Percentiles rank a stretch among this genome's conserved stretches.
Conservation (phyloP, 1,140 invertebrate species). For the Coelopa frigida region DNA sequence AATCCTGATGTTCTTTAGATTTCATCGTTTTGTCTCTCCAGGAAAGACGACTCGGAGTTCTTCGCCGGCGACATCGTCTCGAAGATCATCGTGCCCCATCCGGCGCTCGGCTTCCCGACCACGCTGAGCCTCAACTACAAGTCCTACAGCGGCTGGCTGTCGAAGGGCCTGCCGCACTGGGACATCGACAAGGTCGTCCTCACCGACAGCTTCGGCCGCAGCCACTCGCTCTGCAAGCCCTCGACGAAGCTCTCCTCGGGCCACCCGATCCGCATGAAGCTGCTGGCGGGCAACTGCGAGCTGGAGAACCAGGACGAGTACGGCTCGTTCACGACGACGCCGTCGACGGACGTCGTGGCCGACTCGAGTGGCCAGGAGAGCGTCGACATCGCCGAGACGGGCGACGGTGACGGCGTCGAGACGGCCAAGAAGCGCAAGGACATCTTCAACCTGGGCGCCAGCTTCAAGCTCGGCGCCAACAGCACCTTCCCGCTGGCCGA, state of each 20-base stretch:
- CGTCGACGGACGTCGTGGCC: conserved; percentile 18
- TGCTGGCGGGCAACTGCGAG: conserved; percentile 71
- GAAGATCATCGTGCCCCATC: conserved; percentile 80
- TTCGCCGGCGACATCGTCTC: conserved; percentile 62
- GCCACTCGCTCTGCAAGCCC: conserved; percentile 70
- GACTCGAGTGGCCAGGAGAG: conserved; percentile 36
- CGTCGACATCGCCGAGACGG: conserved; percentile 13
- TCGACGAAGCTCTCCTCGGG: conserved; percentile 68
- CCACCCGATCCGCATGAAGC: conserved; percentile 58
- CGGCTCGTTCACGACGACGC: conserved; percentile 28
- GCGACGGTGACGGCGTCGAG: conserved; percentile 29
- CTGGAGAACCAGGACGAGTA: conserved; percentile 46
- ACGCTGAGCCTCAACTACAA: conserved; percentile 72
- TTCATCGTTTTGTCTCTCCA: conserved; percentile 26
- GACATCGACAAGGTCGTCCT: conserved; percentile 75
- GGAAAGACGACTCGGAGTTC: conserved; percentile 73
- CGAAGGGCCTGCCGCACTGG: conserved; percentile 71
- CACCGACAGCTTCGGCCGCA: conserved; percentile 77
- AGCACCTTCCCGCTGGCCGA: conserved; percentile 28
- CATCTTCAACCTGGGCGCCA: conserved; percentile 38
- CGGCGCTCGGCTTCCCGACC: conserved; percentile 64
- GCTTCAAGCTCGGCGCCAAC: conserved; percentile 33
- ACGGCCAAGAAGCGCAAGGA: conserved; percentile 36
- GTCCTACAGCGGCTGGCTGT: conserved; percentile 86
- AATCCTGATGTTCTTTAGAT: background rate